A percentile compares a stretch with the other conserved stretches of the same genome.
phyloP scores from a whole-genome alignment of 2,113 vertebrate genomes.

The Bos taurus region DNA sequence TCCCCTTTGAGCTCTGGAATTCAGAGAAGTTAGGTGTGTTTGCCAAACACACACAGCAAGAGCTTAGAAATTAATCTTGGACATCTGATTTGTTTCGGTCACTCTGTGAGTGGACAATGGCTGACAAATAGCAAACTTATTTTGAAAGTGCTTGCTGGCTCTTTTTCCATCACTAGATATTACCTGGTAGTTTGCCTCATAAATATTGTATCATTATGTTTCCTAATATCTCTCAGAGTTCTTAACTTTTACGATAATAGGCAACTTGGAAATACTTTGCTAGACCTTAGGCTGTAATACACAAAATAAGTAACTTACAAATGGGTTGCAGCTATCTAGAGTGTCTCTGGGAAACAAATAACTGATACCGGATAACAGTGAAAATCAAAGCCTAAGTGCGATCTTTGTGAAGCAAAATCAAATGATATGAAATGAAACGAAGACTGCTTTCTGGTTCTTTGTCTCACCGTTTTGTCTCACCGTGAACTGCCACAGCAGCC shows the following conservation, averaged over 20 bases:
- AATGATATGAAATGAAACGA: conserved; percentile 4
- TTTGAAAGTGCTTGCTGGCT: conserved; percentile 65
- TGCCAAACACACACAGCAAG: background rate
- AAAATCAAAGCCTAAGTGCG: conserved; percentile 28
- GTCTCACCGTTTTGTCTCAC: background rate
- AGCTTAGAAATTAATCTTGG: background rate
- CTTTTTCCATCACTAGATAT: conserved; percentile 55
- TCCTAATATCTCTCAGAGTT: conserved; percentile 62
- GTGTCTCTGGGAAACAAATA: conserved; percentile 57
- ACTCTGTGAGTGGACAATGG: conserved; percentile 2
- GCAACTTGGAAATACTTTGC: conserved; percentile 65
- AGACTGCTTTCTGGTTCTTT: conserved; percentile 1
- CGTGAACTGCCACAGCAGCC: background rate
- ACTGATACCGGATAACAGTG: background rate
- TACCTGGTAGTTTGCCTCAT: conserved; percentile 66
- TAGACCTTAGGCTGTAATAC: conserved; percentile 59
- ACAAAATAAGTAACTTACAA: conserved; percentile 61
- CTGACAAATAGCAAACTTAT: conserved; percentile 42
- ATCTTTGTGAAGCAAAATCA: conserved; percentile 39
- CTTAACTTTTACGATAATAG: conserved; percentile 70
- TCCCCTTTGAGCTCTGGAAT: background rate
- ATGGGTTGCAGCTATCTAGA: conserved; percentile 53
- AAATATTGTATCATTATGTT: conserved; percentile 70
- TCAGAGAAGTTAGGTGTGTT: background rate
- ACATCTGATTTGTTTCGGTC: conserved; percentile 17